Evolutionary conservation across 1,140 invertebrate genomes (phyloP), one percentile per base, ranked within the genome.

Genomic region (Sarcophaga bullata): DNA sequence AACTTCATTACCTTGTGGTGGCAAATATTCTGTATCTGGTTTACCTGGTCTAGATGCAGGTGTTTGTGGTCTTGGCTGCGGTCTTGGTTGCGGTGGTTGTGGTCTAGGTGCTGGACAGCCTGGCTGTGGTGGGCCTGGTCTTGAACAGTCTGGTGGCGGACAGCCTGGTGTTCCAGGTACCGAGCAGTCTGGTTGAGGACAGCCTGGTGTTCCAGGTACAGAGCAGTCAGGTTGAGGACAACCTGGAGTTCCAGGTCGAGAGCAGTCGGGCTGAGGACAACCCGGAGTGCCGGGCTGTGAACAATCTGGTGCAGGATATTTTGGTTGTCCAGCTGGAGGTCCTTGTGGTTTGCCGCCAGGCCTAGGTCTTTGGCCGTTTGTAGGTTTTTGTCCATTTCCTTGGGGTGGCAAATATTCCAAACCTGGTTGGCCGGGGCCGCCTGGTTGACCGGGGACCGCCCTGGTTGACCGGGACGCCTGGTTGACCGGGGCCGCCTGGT

Each of bases 1-100:
- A 72, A 82, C 83, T 78, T 84, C 82, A 50, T 84, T 82, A 19
- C 81, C 81, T 17, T 80, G 50, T 17, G 83, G 83, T 72, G 83
- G 83, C n/a, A 84, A 58, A 52, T 84, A 84, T 82, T 84, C 83
- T 5, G 48, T 15, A 68, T 46, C 73, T 72, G 48, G 73, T 37
- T 46, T 47, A 37, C 80, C 80, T 10, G 83, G 83, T 52, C 50
- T 13, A 13, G 78, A 6, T 80, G 78, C 9, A 3, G 11, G 11
- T 3, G 82, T 78, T 19, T 82, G 81, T 13, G 81, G 50, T 15
- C 49, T 10, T 10, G 8, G 81, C 7, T 37, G 37, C 50, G 48
- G 48, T 10, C 48, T 6, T 46, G 73, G 19, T 37, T 72, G 8
- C 9, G 78, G 54, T 47, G 37, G 52, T 37, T 11, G 48, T 19